A percentile compares a stretch with the other conserved stretches of the same genome.
phyloP scores from a whole-genome alignment of 2,888 invertebrate genomes.

The Platycnemis pennipes region DNA sequence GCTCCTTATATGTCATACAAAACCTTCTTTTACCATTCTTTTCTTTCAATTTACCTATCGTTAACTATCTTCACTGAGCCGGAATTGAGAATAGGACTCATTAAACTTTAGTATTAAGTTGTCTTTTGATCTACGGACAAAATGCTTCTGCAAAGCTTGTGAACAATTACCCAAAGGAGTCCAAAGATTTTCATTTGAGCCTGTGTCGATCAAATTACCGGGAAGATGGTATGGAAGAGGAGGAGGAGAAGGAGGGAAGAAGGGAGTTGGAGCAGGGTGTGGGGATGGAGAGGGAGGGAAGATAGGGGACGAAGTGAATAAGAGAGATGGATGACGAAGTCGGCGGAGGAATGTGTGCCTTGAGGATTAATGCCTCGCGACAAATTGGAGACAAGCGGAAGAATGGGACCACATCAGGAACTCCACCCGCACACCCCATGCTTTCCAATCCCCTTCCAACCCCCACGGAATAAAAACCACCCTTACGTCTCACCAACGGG shows the following conservation, averaged over 20 bases:
- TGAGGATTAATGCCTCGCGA: slow-evolving; percentile 22
- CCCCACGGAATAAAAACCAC: too few relatives aligned
- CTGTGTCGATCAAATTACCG: too few relatives aligned
- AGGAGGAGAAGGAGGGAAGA: background rate
- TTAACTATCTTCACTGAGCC: too few relatives aligned
- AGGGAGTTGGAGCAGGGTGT: background rate
- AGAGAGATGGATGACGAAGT: slow-evolving; percentile 20
- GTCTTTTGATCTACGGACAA: too few relatives aligned
- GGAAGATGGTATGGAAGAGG: background rate
- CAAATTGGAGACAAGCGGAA: slow-evolving; percentile 13
- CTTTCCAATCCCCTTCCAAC: background rate
- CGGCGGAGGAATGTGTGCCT: slow-evolving; percentile 12
- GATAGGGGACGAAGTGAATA: background rate
- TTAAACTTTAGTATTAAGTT: too few relatives aligned
- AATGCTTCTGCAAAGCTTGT: too few relatives aligned
- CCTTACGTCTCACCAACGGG: background rate
- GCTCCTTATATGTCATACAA: too few relatives aligned
- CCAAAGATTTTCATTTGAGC: too few relatives aligned
- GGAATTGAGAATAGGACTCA: too few relatives aligned
- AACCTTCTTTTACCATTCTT: too few relatives aligned
- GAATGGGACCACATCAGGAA: slow-evolving; percentile 4
- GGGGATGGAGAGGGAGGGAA: background rate
- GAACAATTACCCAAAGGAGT: too few relatives aligned
- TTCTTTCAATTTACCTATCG: too few relatives aligned
- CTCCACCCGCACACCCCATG: background rate